Percentiles rank a stretch among this genome's conserved stretches.
Conservation (phyloP, 2,888 invertebrate genomes). For the Meteorus cinctellus region DNA sequence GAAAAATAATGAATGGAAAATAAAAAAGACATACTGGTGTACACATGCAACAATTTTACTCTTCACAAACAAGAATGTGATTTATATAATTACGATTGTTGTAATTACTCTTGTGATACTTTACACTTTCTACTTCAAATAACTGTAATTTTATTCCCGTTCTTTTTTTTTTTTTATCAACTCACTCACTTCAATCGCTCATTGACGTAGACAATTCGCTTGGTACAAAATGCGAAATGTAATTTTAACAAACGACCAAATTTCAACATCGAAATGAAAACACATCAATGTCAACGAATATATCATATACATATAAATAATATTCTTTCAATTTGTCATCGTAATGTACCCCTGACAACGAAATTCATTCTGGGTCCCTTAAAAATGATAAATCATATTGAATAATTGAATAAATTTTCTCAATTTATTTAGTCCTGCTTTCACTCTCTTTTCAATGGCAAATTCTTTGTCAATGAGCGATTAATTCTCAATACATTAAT, state of each 20-base stretch:
- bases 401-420: not conserved
- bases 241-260: conserved; percentile 52
- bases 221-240: conserved; percentile 18
- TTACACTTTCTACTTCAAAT: conserved; percentile 67
- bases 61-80: conserved; percentile 48
- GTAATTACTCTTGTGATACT: conserved; percentile 70
- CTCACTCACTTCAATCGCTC: not conserved
- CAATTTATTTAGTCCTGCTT: not conserved
- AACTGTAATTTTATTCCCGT: not conserved
- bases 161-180: conserved; percentile 53
- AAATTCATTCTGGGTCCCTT: conserved; percentile 44
- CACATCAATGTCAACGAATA: conserved; percentile 59
- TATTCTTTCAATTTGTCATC: conserved; percentile 39
- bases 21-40: not conserved
- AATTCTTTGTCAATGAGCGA: not conserved
- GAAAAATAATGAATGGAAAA: not conserved
- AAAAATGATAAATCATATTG: not conserved
- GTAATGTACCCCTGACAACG: conserved; percentile 57
- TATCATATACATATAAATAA: conserved; percentile 42
- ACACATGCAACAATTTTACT: conserved; percentile 42
- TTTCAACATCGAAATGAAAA: conserved; percentile 60
- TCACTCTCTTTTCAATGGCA: not conserved
- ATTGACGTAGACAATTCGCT: not conserved
- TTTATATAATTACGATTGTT: conserved; percentile 59
- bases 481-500: not conserved